phyloP scores from a whole-genome alignment of 2,888 invertebrate genomes.

The Scaptomyza polygonia region DNA sequence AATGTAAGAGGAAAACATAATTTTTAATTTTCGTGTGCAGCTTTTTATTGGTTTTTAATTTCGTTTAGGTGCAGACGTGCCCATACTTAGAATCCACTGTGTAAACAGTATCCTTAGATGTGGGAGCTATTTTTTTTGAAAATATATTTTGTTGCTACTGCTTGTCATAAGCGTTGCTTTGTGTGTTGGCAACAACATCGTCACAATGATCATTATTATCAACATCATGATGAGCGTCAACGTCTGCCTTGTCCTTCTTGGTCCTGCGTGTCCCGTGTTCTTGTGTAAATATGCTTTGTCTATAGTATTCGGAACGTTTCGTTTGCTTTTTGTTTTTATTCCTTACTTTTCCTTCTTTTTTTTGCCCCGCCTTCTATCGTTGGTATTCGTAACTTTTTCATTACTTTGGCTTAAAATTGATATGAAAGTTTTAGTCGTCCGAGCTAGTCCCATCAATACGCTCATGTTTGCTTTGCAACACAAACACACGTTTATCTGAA shows the following conservation, averaged over 20 bases:
- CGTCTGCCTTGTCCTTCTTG: conserved; percentile 26
- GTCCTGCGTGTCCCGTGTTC: conserved; percentile 39
- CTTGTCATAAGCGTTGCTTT: conserved; percentile 71
- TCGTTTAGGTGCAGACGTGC: conserved; percentile 58
- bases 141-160: conserved; percentile 22
- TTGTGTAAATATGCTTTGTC: conserved; percentile 80
- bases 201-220: conserved; percentile 32
- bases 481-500: background rate
- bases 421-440: conserved; percentile 75
- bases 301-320: conserved; percentile 58
- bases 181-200: conserved; percentile 65
- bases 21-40: conserved; percentile 74
- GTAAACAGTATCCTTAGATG: conserved; percentile 76
- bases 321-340: conserved; percentile 44
- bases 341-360: conserved; percentile 34
- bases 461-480: conserved; percentile 74
- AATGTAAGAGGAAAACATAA: conserved; percentile 73
- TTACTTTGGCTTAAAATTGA: conserved; percentile 78
- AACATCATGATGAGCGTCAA: conserved; percentile 16
- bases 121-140: conserved; percentile 21
- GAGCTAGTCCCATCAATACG: conserved; percentile 71
- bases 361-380: conserved; percentile 16
- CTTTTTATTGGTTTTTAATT: conserved; percentile 81
- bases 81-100: conserved; percentile 37
- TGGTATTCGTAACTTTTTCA: conserved; percentile 67